Base-by-base conservation (phyloP, 1,140 invertebrate genomes). In the Scaptomyza pallida region DNA sequence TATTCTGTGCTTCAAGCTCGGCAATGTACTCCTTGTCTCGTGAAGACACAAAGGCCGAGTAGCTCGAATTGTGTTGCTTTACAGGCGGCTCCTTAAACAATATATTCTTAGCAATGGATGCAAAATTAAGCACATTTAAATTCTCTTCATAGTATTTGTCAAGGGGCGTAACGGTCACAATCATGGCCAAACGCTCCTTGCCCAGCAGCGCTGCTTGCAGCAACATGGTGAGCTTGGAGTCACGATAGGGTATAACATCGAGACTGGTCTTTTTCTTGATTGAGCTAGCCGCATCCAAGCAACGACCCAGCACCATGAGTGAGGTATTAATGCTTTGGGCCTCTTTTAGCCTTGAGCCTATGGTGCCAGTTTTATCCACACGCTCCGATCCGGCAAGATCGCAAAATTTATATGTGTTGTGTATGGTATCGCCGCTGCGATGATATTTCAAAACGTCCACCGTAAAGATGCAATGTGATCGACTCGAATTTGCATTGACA, bases 361-460 rank as follows among this genome's bases (percentile, higher is more conserved):
- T 93, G 91, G 96, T 97, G 21, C 95, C 92, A 1, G 98, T 97
- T 90, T 97, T 97, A 45, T 95, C 94, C 10, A 94, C 93, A n/a
- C 98, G 92, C 92, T 99, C 98, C 3, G 96, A 95, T 0, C 98
- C 98, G 45, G 98, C 98, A 67, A 99, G 92, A 93, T 99, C 98
- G 92, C 97, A 97, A 76, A 98, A 96, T 1, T 96, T 94, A 77
- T 97, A 94, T 3, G 81, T 75, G 43, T 59, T 78, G 13, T 64
- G 55, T 10, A 91, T 83, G 16, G 92, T 76, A 0, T 93, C 89
- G 51, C 93, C 79, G 3, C 92, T 80, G 35, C 91, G 78, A 19
- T 73, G 62, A 52, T 92, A 92, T 69, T 94, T 94, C 0, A 97
- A 90, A 37, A 98, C 92, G 78, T 95, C 96, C 13, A 98, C 95